A percentile compares a stretch with the other conserved stretches of the same genome.
These are phyloP conservation scores for Anas platyrhynchos DNA, from an alignment of 2,113 vertebrate genomes.

Conservation along the genomic window DNA sequence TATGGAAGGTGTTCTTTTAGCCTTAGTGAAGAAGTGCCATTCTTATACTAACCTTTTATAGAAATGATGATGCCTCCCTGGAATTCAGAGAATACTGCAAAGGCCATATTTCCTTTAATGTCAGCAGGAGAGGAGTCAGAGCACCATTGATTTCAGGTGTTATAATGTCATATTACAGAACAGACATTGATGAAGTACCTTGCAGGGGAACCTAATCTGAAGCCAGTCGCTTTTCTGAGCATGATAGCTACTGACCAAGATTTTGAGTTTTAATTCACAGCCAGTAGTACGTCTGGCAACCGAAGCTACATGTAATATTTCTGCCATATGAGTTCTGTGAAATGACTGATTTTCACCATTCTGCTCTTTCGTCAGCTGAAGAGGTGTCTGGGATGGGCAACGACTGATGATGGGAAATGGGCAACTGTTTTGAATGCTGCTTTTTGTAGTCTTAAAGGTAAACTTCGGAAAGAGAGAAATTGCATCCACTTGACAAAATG, in stretches of 20 bases:
- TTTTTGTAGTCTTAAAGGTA: neutral
- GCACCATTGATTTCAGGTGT: neutral
- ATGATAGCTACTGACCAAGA: neutral
- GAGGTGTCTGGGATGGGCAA: neutral
- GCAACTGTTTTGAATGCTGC: neutral
- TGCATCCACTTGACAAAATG: neutral
- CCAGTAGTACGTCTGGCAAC: neutral
- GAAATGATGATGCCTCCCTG: neutral
- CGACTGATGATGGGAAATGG: neutral
- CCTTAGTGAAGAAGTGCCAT: constrained; percentile 8
- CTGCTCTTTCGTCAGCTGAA: neutral
- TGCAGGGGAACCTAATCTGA: neutral
- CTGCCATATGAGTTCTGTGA: neutral
- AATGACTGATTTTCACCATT: constrained; percentile 1
- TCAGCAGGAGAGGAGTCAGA: constrained; percentile 21
- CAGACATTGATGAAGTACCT: neutral
- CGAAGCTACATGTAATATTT: neutral
- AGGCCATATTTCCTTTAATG: neutral
- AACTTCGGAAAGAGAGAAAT: neutral
- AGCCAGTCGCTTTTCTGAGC: neutral
- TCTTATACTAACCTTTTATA: constrained; percentile 15
- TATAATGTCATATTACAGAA: neutral
- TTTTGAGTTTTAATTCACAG: constrained; percentile 9
- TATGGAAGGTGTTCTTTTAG: constrained; percentile 37
- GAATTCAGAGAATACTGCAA: neutral